Conservation (phyloP, 2,888 invertebrate species). For the Hoplodrina blanda region DNA sequence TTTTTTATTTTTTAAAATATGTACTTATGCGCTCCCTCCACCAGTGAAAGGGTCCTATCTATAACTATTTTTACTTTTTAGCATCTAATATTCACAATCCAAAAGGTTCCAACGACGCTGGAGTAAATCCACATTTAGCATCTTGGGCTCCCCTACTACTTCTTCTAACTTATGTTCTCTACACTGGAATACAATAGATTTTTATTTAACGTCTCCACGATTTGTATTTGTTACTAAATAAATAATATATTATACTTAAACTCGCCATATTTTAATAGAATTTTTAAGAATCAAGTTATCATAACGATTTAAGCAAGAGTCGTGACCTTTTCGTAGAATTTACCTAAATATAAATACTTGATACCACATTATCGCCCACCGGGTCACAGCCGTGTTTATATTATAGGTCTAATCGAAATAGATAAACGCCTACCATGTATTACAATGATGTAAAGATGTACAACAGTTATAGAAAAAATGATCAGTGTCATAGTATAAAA, state of each 20-base stretch:
- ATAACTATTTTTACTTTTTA: too few relatives aligned
- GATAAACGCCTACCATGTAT: slow-evolving; percentile 63
- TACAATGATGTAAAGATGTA: slow-evolving; percentile 47
- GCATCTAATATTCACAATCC: too few relatives aligned
- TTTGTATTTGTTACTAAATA: too few relatives aligned
- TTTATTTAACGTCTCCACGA: too few relatives aligned
- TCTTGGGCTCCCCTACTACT: too few relatives aligned
- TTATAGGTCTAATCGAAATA: slow-evolving; percentile 64
- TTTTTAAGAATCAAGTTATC: slow-evolving; percentile 44
- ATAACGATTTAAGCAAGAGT: slow-evolving; percentile 70
- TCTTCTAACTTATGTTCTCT: too few relatives aligned
- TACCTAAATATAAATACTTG: slow-evolving; percentile 61
- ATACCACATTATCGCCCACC: slow-evolving; percentile 59
- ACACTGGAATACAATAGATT: too few relatives aligned
- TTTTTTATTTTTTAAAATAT: too few relatives aligned
- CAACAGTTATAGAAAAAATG: slow-evolving; percentile 16
- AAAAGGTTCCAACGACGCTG: too few relatives aligned
- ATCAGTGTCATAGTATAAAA: slow-evolving; percentile 1
- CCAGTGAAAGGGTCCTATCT: too few relatives aligned
- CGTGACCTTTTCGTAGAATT: slow-evolving; percentile 74
- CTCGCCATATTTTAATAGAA: slow-evolving; percentile 3
- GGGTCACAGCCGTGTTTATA: slow-evolving; percentile 71
- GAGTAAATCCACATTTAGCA: too few relatives aligned
- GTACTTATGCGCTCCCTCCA: too few relatives aligned
- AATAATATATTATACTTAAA: background rate